A percentile compares a stretch with the other conserved stretches of the same genome.
These are phyloP conservation scores for Astropecten irregularis DNA, from an alignment of 53 echinoderm and acorn worm genomes.

Conservation along the genomic window DNA sequence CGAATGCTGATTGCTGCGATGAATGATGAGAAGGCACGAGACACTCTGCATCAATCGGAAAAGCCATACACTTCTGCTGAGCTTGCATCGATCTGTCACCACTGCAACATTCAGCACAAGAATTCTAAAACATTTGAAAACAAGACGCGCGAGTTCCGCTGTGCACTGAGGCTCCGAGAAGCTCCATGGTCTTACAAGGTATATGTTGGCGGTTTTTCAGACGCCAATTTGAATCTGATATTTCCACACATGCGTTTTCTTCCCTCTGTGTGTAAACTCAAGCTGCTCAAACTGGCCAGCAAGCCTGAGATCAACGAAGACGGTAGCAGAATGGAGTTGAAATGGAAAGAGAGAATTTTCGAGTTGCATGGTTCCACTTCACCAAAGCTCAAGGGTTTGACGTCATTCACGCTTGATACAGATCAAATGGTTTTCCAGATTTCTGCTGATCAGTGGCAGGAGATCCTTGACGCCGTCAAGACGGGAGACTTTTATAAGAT, in stretches of 20 bases:
- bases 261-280: neutral
- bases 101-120: constrained; percentile 49
- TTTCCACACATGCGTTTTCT: constrained; percentile 60
- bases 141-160: constrained; percentile 47
- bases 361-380: constrained; percentile 12
- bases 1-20: constrained; percentile 73
- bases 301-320: constrained; percentile 39
- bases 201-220: constrained; percentile 60
- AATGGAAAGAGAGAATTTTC: constrained; percentile 55
- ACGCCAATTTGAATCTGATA: constrained; percentile 54
- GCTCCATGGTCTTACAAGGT: constrained; percentile 50
- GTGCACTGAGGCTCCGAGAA: constrained; percentile 62
- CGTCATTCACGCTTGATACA: constrained; percentile 2
- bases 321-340: neutral
- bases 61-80: constrained; percentile 59
- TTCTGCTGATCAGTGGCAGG: constrained; percentile 32
- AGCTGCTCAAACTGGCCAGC: constrained; percentile 15
- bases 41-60: neutral
- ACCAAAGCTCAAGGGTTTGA: neutral
- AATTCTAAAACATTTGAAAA: constrained; percentile 59
- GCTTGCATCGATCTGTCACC: constrained; percentile 64
- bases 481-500: neutral
- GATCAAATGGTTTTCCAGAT: constrained; percentile 22
- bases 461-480: constrained; percentile 4
- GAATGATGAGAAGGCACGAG: constrained; percentile 22